Percentiles rank a stretch among this genome's conserved stretches.
These are phyloP conservation scores for Genyomyrus donnyi DNA, from an alignment of 2,113 vertebrate species.

Conservation along the genomic window DNA sequence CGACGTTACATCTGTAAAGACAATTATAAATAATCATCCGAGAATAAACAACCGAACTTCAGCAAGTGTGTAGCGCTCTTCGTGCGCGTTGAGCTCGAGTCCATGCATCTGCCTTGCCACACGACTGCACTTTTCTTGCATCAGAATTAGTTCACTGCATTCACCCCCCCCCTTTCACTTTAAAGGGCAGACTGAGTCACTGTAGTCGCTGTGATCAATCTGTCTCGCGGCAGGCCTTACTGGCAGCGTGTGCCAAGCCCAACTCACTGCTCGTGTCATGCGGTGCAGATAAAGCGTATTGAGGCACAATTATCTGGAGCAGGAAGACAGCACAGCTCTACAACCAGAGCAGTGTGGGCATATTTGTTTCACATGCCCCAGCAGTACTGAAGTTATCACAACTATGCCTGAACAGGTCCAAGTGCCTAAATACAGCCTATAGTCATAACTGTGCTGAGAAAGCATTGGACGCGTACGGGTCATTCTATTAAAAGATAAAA, in stretches of 20 bases:
- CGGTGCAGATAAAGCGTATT: slow-evolving; percentile 6
- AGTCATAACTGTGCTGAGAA: neutral
- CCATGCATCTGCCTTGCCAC: neutral
- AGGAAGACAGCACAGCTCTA: neutral
- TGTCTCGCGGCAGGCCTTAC: slow-evolving; percentile 9
- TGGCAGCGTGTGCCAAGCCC: neutral
- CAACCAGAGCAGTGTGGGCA: neutral
- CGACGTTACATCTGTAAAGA: too few species aligned
- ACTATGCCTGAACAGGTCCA: neutral
- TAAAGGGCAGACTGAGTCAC: slow-evolving; percentile 4
- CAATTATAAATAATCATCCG: too few species aligned
- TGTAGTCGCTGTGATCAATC: slow-evolving; percentile 4
- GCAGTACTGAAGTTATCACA: neutral
- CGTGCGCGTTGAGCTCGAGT: neutral
- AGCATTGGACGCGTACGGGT: neutral
- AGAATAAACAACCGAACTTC: too few species aligned
- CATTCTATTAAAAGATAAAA: neutral
- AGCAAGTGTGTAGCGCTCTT: neutral
- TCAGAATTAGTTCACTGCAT: slow-evolving; percentile 9
- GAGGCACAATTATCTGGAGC: slow-evolving; percentile 5
- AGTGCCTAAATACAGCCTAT: neutral
- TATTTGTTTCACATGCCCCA: neutral
- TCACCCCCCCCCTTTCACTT: neutral
- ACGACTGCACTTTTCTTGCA: neutral
- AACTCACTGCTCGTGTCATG: slow-evolving; percentile 1